phyloP scores from a whole-genome alignment of 2,113 vertebrate genomes.

The Lipophrys pholis region DNA sequence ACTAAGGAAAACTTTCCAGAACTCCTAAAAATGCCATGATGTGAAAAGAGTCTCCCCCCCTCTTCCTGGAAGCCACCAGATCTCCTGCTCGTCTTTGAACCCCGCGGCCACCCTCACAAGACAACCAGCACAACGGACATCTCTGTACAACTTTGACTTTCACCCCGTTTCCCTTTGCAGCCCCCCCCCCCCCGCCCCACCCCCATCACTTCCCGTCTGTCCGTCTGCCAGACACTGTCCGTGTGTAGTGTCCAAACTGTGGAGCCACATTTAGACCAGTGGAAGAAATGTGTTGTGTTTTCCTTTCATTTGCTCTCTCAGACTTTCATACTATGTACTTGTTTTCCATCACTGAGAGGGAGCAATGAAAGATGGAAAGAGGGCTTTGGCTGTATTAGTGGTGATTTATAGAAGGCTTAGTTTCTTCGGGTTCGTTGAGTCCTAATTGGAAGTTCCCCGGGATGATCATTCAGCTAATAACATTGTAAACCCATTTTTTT shows the following conservation, averaged over 20 bases:
- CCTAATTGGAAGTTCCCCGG: not conserved
- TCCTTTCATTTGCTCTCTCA: slow-evolving; percentile 73
- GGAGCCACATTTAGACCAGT: slow-evolving; percentile 75
- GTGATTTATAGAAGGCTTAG: slow-evolving; percentile 10
- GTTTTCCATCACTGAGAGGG: slow-evolving; percentile 69
- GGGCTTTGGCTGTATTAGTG: slow-evolving; percentile 40
- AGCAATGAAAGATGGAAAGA: slow-evolving; percentile 34
- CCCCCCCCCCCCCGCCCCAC: not conserved
- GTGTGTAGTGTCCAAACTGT: slow-evolving; percentile 57
- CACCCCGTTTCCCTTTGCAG: not conserved
- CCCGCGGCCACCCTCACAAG: slow-evolving; percentile 35
- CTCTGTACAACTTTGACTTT: slow-evolving; percentile 73
- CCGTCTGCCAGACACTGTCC: slow-evolving; percentile 52
- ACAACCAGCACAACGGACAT: slow-evolving; percentile 82
- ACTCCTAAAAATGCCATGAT: slow-evolving; percentile 18
- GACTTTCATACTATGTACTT: slow-evolving; percentile 56
- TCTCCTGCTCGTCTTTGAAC: slow-evolving; percentile 50
- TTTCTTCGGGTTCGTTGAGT: slow-evolving; percentile 8
- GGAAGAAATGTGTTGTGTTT: slow-evolving; percentile 80
- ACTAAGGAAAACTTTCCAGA: slow-evolving; percentile 35
- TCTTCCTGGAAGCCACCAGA: slow-evolving; percentile 38
- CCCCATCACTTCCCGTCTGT: slow-evolving; percentile 47
- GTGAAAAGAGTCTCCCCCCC: not conserved
- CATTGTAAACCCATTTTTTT: slow-evolving; percentile 8
- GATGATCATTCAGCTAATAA: not conserved